Evolutionary conservation across 2,888 invertebrate genomes (phyloP).

Genomic region (Ametastegia equiseti): DNA sequence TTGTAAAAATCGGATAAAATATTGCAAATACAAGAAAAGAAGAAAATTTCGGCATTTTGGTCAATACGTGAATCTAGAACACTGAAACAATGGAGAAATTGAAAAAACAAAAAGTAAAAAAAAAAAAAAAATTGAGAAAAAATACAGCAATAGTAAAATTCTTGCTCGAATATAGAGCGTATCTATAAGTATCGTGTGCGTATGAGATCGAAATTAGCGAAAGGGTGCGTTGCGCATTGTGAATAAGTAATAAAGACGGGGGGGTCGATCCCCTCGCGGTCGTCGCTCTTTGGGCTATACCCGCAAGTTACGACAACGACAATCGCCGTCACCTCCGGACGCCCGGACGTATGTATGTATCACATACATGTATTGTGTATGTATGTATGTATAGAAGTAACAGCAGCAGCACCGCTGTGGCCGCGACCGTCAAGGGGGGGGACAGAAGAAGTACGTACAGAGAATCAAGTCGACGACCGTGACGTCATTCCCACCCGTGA

Average conservation of each 20-base stretch:
- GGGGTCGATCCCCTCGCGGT: slow-evolving; percentile 25
- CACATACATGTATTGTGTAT: background rate
- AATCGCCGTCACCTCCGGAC: background rate
- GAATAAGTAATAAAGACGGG: background rate
- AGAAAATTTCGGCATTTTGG: no score
- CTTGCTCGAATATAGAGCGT: no score
- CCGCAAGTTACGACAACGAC: background rate
- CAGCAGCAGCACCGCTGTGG: background rate
- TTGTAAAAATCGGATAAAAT: background rate
- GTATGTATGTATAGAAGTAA: no score
- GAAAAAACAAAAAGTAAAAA: background rate
- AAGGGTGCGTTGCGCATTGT: background rate
- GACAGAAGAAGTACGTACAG: background rate
- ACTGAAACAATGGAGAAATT: no score
- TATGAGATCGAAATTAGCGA: background rate
- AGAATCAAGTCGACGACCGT: slow-evolving; percentile 36
- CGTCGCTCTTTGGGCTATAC: slow-evolving; percentile 30
- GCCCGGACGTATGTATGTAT: background rate
- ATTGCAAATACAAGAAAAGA: background rate
- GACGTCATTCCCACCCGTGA: slow-evolving; percentile 47
- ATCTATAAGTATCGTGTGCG: background rate
- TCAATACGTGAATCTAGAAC: no score
- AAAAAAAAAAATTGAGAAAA: no score
- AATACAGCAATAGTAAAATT: no score
- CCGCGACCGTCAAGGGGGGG: slow-evolving; percentile 15